A percentile compares a stretch with the other conserved stretches of the same genome.
Conservation (phyloP, 2,888 invertebrate genomes). For the Papilio gigon region DNA sequence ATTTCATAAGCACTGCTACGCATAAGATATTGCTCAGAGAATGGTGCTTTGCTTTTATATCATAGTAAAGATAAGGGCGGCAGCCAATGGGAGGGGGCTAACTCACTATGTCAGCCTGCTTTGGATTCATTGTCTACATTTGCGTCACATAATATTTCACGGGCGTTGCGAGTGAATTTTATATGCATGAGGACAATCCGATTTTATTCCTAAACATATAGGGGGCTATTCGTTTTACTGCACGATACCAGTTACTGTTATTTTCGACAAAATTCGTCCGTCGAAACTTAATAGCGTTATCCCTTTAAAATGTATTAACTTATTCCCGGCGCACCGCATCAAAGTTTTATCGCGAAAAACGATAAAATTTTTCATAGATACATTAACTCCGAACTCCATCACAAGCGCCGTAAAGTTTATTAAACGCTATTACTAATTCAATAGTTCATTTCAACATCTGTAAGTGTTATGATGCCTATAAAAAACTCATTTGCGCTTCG, state of each 20-base stretch:
- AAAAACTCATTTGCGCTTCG: constrained; percentile 69
- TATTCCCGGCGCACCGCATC: constrained; percentile 23
- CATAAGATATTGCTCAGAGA: constrained; percentile 73
- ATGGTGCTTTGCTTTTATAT: constrained; percentile 73
- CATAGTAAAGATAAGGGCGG: constrained; percentile 75
- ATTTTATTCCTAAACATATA: constrained; percentile 66
- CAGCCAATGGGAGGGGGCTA: constrained; percentile 63
- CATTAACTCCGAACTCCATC: constrained; percentile 55
- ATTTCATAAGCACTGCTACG: constrained; percentile 79
- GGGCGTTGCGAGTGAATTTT: constrained; percentile 65
- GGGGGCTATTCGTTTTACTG: constrained; percentile 52
- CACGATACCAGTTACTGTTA: constrained; percentile 28
- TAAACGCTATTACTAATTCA: constrained; percentile 73
- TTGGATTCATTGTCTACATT: constrained; percentile 70
- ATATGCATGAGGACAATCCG: constrained; percentile 71
- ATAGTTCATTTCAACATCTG: constrained; percentile 70
- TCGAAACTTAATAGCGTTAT: constrained; percentile 28
- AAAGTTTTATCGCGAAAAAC: constrained; percentile 27
- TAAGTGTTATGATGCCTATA: constrained; percentile 71
- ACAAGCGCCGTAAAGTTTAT: constrained; percentile 57
- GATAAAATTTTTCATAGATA: constrained; percentile 54
- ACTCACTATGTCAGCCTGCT: constrained; percentile 62
- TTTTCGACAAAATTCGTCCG: constrained; percentile 28
- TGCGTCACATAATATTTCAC: constrained; percentile 72
- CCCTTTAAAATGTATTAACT: constrained; percentile 25